Base-by-base conservation (phyloP, 2,113 vertebrate genomes). In the Rhodinocichla rosea region DNA sequence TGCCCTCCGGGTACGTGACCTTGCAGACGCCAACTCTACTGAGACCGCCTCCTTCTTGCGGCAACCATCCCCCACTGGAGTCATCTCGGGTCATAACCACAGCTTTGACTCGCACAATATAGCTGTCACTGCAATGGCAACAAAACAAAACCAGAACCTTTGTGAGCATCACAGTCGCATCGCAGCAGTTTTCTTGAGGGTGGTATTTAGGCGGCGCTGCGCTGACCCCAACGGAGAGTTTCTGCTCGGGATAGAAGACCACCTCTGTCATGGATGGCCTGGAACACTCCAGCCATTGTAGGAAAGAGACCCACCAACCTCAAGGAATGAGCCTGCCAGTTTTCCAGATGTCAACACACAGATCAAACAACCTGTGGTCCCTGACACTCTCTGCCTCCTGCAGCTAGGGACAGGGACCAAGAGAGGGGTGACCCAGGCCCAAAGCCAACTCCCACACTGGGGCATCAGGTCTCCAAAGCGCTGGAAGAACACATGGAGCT, bases 31-130 rank as follows among this genome's bases (percentile, higher is more conserved):
- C 99, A 47, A 99, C 99, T 92, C 99, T 98, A 97, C 98, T 99
- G 96, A 99, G 99, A 87, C 99, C 99, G 22, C 99, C 99, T 88
- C 99, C 99, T 96, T 99, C 99, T 98, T 99, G 99, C 32, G 99
- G 99, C 98, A 99, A 97, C 99, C 99, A 99, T 97, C 99, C 99
- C 67, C 99, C 99, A 90, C 99, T 99, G 85, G 99, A 99, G 99
- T 99, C 99, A 98, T 99, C 99, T 98, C 99, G 98, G 97, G 99
- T 99, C 99, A 99, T 99, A 98, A 99, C 99, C 98, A 99, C 99
- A 91, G 99, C 99, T 99, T 99, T 99, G 97, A 99, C 99, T 98
- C 99, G 99, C 97, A 99, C 99, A 96, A 99, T 99, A 98, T 99
- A 99, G 98, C 98, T 99, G 98, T 99, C 99, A 99, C 99, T 99